A percentile compares a stretch with the other conserved stretches of the same genome.
phyloP scores from a whole-genome alignment of 2,113 vertebrate genomes.

The Pachypanchax playfairii region DNA sequence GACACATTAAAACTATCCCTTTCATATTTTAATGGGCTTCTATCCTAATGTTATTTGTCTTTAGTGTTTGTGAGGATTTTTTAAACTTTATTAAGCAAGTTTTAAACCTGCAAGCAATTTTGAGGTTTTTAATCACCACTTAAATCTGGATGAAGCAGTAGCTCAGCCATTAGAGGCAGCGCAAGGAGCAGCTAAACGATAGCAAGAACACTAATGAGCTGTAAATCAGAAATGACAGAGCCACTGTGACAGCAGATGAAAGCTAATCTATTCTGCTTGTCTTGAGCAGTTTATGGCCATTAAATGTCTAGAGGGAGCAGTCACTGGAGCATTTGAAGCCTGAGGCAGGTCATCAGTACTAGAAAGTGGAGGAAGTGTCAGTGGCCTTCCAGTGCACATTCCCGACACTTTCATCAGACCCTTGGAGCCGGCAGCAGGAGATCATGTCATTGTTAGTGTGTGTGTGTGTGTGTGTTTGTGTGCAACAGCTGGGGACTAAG shows the following conservation, averaged over 20 bases:
- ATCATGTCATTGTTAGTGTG: conserved; percentile 63
- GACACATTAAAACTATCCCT: background rate
- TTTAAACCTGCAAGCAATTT: conserved; percentile 3
- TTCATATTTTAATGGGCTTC: background rate
- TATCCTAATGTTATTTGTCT: background rate
- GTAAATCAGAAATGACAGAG: conserved; percentile 25
- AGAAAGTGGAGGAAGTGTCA: conserved; percentile 72
- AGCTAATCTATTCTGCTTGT: conserved; percentile 42
- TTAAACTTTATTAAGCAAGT: background rate
- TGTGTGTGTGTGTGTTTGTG: conserved; percentile 28
- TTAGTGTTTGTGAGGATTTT: background rate
- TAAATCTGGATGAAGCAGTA: background rate
- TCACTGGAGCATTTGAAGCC: conserved; percentile 38
- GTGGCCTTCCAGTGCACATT: conserved; percentile 59
- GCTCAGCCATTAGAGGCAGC: conserved; percentile 11
- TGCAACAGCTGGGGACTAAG: conserved; percentile 15
- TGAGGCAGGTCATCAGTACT: conserved; percentile 46
- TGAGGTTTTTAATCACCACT: conserved; percentile 15
- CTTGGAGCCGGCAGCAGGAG: conserved; percentile 55
- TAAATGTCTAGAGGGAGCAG: conserved; percentile 49
- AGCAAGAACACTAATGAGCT: conserved; percentile 25
- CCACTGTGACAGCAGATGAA: conserved; percentile 37
- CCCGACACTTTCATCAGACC: conserved; percentile 64
- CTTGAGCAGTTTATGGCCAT: conserved; percentile 43
- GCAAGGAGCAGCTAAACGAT: conserved; percentile 33